Conservation (phyloP, 2,797 vertebrate genomes). For the Podarcis siculus region DNA sequence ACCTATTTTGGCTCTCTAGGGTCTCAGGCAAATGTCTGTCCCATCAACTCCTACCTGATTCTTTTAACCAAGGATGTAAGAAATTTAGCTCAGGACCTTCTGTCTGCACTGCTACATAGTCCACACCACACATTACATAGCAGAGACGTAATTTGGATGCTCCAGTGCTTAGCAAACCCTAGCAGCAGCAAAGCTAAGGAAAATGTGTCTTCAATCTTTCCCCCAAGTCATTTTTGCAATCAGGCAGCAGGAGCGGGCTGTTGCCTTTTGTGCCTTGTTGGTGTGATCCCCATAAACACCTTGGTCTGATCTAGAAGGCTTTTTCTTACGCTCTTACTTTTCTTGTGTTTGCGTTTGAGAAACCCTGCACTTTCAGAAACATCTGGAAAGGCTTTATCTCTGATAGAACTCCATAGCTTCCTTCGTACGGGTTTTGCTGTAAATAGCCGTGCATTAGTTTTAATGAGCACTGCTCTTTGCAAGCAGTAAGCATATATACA, state of each 20-base stretch:
- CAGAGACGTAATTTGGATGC: background rate
- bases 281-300: background rate
- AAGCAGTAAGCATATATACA: constrained; percentile 68
- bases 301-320: background rate
- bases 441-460: constrained; percentile 43
- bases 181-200: background rate
- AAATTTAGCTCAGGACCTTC: too few relatives aligned
- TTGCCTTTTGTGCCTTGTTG: background rate
- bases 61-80: too few relatives aligned
- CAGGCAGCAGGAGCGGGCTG: background rate
- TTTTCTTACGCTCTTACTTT: background rate
- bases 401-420: background rate
- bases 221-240: background rate
- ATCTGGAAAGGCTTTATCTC: background rate
- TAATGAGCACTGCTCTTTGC: constrained; percentile 58
- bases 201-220: background rate
- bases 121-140: background rate
- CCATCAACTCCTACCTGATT: too few relatives aligned
- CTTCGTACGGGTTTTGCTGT: constrained; percentile 4
- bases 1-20: too few relatives aligned
- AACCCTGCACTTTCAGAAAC: background rate
- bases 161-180: background rate
- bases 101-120: too few relatives aligned
- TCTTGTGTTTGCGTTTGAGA: background rate
- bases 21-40: too few relatives aligned